These are phyloP conservation scores for Trichechus manatus DNA, from an alignment of 2,113 vertebrate genomes.

Conservation along the genomic window DNA sequence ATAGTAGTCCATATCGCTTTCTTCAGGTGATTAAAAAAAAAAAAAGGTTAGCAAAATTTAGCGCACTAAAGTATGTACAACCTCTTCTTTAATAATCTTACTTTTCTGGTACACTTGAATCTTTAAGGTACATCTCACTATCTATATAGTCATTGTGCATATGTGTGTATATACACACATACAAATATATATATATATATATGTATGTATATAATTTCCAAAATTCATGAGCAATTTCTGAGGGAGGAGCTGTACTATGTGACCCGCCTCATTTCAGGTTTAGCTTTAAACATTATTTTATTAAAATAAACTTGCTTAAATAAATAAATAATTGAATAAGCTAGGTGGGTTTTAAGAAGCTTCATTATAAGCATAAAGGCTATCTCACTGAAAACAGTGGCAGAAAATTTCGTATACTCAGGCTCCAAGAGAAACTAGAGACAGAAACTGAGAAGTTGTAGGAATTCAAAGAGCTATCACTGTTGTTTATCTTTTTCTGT, in stretches of 20 bases:
- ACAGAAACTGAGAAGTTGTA: not conserved
- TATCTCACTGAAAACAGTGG: not conserved
- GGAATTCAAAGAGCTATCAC: not conserved
- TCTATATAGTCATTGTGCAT: not conserved
- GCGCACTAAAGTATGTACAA: not conserved
- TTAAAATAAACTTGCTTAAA: not conserved
- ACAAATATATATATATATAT: not conserved
- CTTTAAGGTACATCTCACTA: not conserved
- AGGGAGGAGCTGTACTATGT: not conserved
- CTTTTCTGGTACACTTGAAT: not conserved
- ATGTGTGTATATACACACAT: too few relatives aligned
- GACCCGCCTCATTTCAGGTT: not conserved
- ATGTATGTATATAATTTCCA: not conserved
- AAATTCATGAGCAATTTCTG: not conserved
- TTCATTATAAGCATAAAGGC: not conserved
- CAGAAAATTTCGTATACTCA: not conserved
- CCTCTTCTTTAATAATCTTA: not conserved
- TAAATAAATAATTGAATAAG: not conserved
- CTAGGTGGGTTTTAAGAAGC: not conserved
- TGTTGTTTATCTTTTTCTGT: not conserved
- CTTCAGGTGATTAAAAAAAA: not conserved
- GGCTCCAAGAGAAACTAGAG: not conserved
- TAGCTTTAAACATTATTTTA: not conserved
- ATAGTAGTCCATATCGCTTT: not conserved
- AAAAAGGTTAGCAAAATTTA: not conserved